Evolutionary conservation across 2,888 invertebrate species (phyloP).

Genomic region (Caenorhabditis imperialis): DNA sequence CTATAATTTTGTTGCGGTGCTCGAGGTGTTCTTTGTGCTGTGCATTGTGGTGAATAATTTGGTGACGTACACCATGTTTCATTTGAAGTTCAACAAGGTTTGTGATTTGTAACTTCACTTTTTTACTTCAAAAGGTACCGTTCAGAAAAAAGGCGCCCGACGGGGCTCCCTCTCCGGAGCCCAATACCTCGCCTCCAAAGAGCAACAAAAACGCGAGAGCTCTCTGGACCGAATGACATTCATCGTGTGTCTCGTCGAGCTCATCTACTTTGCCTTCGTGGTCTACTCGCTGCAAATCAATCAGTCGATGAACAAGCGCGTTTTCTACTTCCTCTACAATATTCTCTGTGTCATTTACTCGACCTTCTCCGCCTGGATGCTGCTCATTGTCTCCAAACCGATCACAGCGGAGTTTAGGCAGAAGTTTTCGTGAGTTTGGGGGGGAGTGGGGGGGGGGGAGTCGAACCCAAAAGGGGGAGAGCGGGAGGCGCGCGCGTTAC

Average conservation of each 20-base stretch:
- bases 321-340: conserved; percentile 50
- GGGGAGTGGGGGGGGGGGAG: too few species aligned
- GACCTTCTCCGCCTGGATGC: conserved; percentile 55
- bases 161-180: too few species aligned
- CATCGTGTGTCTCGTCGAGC: conserved; percentile 42
- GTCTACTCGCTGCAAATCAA: conserved; percentile 44
- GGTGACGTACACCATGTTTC: conserved; percentile 23
- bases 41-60: conserved; percentile 28
- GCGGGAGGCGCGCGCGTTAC: too few species aligned
- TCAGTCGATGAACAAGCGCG: conserved; percentile 36
- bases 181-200: too few species aligned
- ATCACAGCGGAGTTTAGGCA: conserved; percentile 27
- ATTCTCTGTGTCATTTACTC: conserved; percentile 48
- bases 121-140: too few species aligned
- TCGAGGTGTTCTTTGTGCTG: conserved; percentile 28
- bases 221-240: conserved; percentile 42
- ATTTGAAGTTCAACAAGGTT: conserved; percentile 21
- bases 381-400: conserved; percentile 43
- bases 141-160: too few species aligned
- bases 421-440: conserved; percentile 15
- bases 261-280: conserved; percentile 43
- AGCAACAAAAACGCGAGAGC: conserved; percentile 38
- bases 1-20: conserved; percentile 16
- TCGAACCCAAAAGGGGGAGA: too few species aligned
- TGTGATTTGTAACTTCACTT: neutral